Evolutionary conservation across 2,888 invertebrate species (phyloP).

Genomic region (Punctoribates punctum): DNA sequence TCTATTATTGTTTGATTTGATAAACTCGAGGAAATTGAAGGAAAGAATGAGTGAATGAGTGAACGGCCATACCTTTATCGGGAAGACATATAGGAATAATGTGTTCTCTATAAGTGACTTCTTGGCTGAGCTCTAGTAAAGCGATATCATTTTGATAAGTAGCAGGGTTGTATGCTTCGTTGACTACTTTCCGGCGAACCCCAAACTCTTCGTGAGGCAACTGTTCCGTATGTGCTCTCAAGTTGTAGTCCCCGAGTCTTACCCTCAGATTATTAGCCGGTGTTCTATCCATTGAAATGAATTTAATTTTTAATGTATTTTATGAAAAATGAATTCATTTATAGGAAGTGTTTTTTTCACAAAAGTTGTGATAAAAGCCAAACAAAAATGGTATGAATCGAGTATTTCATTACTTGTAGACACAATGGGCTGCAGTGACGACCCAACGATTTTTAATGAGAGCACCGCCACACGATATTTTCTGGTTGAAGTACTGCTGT

Average conservation of each 20-base stretch:
- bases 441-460: conserved; percentile 85
- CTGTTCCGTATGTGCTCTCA: conserved; percentile 71
- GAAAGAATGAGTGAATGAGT: neutral
- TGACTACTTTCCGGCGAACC: conserved; percentile 78
- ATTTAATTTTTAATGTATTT: neutral
- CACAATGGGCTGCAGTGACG: conserved; percentile 76
- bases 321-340: neutral
- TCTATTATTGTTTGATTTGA: neutral
- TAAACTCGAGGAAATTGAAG: neutral
- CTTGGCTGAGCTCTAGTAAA: conserved; percentile 60
- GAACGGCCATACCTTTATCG: conserved; percentile 58
- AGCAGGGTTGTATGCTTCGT: conserved; percentile 71
- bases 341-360: conserved; percentile 7
- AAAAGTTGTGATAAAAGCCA: neutral
- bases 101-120: conserved; percentile 83
- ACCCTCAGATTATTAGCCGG: conserved; percentile 83
- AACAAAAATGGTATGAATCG: neutral
- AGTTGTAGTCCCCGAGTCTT: conserved; percentile 88
- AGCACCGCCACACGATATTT: conserved; percentile 86
- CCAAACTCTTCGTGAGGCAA: conserved; percentile 80
- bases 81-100: conserved; percentile 89
- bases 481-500: conserved; percentile 81
- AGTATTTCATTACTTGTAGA: conserved; percentile 49
- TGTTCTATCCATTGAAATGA: conserved; percentile 60
- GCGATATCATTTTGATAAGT: conserved; percentile 90